A percentile compares a stretch with the other conserved stretches of the same genome.
Conservation (phyloP, 2,113 vertebrate species). For the Melanotaenia duboulayi region DNA sequence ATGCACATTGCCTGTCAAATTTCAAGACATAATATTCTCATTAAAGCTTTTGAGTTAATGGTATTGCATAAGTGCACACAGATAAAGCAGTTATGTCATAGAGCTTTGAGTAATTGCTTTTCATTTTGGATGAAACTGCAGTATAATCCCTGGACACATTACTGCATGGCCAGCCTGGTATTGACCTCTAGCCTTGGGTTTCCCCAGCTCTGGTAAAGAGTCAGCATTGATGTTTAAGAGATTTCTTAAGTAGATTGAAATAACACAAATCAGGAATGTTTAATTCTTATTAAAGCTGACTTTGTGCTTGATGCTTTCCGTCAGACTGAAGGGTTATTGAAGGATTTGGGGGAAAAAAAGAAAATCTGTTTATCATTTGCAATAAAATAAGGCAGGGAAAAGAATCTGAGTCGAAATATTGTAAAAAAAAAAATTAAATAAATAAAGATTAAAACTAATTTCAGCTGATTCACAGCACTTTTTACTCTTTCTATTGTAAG, state of each 20-base stretch:
- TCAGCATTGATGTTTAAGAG: neutral
- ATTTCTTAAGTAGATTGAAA: constrained; percentile 5
- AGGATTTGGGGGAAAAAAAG: neutral
- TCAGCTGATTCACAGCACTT: too few relatives aligned
- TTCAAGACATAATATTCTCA: constrained; percentile 21
- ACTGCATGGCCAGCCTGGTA: neutral
- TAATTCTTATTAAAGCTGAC: neutral
- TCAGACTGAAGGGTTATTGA: neutral
- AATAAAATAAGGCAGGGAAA: too few relatives aligned
- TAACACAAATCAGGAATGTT: neutral
- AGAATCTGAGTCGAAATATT: too few relatives aligned
- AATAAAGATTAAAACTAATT: too few relatives aligned
- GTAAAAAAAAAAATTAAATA: too few relatives aligned
- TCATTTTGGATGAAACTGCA: constrained; percentile 54
- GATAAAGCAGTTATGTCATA: constrained; percentile 69
- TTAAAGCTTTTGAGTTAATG: constrained; percentile 54
- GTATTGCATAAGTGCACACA: constrained; percentile 59
- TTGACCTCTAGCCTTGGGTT: constrained; percentile 13
- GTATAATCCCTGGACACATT: constrained; percentile 64
- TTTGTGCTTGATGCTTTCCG: neutral
- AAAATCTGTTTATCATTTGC: neutral
- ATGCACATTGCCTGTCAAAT: constrained; percentile 15
- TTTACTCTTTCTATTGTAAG: too few relatives aligned
- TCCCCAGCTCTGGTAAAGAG: constrained; percentile 2
- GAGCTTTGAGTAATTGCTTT: constrained; percentile 72